Evolutionary conservation across 2,113 vertebrate species (phyloP).

Genomic region (Scomber colias): DNA sequence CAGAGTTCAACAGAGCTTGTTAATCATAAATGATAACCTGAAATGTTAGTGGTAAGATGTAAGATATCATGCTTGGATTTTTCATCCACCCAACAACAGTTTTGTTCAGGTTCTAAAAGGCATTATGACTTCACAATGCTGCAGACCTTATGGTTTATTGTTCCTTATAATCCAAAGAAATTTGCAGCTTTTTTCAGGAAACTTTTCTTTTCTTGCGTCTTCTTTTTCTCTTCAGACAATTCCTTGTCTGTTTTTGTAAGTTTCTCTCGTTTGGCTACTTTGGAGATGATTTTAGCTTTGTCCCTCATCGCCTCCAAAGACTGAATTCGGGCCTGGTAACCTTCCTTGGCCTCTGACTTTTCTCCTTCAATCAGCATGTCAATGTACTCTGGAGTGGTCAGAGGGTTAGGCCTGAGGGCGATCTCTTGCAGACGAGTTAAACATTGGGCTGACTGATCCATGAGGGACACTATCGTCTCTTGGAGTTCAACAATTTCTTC

Average conservation of each 20-base stretch:
- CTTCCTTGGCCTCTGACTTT: slow-evolving; percentile 49
- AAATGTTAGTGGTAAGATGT: no score
- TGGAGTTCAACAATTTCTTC: slow-evolving; percentile 45
- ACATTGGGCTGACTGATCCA: slow-evolving; percentile 40
- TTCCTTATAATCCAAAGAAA: background rate
- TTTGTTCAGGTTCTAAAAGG: no score
- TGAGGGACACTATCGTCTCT: slow-evolving; percentile 7
- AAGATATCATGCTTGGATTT: no score
- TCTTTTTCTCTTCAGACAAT: fast-evolving
- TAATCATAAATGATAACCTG: no score
- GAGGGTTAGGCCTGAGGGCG: slow-evolving; percentile 61
- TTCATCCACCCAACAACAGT: no score
- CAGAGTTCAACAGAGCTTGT: no score
- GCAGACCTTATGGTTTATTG: no score
- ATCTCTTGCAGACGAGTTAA: slow-evolving; percentile 70
- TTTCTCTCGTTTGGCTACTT: slow-evolving; percentile 1
- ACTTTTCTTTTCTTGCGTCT: background rate
- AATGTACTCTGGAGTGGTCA: slow-evolving; percentile 65
- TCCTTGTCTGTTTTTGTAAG: background rate
- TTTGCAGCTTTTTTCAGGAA: fast-evolving
- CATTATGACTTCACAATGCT: no score
- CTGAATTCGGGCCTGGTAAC: slow-evolving; percentile 48
- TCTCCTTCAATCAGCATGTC: slow-evolving; percentile 70
- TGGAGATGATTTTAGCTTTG: slow-evolving; percentile 41
- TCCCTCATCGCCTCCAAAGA: slow-evolving; percentile 52